A percentile compares a stretch with the other conserved stretches of the same genome.
These are phyloP conservation scores for Sylvilagus bachmani DNA, from an alignment of 2,113 vertebrate species.

Conservation along the genomic window DNA sequence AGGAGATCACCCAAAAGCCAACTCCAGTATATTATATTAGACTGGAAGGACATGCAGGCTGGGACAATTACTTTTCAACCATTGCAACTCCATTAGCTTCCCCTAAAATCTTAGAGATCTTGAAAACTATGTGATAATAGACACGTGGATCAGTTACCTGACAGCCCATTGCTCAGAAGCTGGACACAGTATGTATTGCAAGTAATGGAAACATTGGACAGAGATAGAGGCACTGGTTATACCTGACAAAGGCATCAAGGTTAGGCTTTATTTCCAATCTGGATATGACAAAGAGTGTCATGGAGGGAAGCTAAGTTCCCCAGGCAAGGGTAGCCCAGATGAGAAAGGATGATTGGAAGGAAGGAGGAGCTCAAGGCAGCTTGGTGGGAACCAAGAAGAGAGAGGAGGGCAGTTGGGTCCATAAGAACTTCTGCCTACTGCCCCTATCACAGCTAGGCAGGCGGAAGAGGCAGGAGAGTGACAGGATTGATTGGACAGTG, in stretches of 20 bases:
- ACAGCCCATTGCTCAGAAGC: not conserved
- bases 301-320: not conserved
- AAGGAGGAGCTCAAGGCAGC: not conserved
- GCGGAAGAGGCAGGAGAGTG: not conserved
- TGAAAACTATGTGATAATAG: conserved; percentile 37
- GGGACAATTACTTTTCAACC: conserved; percentile 16
- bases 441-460: not conserved
- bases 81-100: not conserved
- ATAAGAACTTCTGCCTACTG: not conserved
- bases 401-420: not conserved
- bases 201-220: not conserved
- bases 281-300: not conserved
- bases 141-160: conserved; percentile 34
- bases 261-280: not conserved
- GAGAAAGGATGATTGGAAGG: not conserved
- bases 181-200: not conserved
- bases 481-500: not conserved
- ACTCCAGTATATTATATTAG: not conserved
- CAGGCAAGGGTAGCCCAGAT: not conserved
- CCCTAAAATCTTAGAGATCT: conserved; percentile 29
- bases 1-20: conserved; percentile 28
- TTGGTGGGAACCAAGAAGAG: not conserved
- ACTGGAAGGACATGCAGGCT: not conserved
- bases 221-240: not conserved
- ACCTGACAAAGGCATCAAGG: not conserved